These are phyloP conservation scores for Calameuta filiformis DNA, from an alignment of 2,888 invertebrate species.

Conservation along the genomic window DNA sequence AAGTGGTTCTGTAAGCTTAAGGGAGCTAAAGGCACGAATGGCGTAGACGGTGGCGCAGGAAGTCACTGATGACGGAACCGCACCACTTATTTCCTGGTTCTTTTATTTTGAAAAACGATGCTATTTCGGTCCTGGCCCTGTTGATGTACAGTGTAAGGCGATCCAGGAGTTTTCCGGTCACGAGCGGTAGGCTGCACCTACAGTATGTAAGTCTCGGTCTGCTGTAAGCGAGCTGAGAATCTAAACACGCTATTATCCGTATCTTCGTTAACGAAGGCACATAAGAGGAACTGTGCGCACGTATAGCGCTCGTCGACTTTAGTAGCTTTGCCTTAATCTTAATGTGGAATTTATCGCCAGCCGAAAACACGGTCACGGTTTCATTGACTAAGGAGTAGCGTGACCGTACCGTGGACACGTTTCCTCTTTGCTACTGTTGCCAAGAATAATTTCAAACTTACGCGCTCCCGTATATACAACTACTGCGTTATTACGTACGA, in stretches of 20 bases:
- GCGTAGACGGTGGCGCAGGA: constrained; percentile 19
- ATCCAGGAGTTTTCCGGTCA: not conserved
- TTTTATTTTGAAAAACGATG: constrained; percentile 7
- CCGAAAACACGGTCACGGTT: not conserved
- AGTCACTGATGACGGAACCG: constrained; percentile 36
- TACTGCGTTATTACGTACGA: not conserved
- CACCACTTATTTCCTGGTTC: constrained; percentile 30
- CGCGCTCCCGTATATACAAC: not conserved
- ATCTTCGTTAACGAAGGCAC: not conserved
- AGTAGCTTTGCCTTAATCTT: not conserved
- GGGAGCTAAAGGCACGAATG: not conserved
- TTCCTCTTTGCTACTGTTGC: constrained; percentile 9
- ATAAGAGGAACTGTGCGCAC: not conserved
- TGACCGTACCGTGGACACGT: constrained; percentile 12
- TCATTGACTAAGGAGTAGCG: not conserved
- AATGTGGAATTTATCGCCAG: constrained; percentile 29
- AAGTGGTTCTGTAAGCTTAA: not conserved
- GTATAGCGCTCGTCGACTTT: not conserved
- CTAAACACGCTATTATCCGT: not conserved
- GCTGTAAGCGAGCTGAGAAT: not conserved
- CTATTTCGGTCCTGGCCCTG: not conserved
- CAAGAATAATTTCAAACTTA: not conserved
- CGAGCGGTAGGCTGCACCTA: not conserved
- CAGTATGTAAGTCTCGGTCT: not conserved
- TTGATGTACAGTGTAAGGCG: not conserved